phyloP scores from a whole-genome alignment of 2,797 vertebrate genomes.

The Sebastes paucispinis region DNA sequence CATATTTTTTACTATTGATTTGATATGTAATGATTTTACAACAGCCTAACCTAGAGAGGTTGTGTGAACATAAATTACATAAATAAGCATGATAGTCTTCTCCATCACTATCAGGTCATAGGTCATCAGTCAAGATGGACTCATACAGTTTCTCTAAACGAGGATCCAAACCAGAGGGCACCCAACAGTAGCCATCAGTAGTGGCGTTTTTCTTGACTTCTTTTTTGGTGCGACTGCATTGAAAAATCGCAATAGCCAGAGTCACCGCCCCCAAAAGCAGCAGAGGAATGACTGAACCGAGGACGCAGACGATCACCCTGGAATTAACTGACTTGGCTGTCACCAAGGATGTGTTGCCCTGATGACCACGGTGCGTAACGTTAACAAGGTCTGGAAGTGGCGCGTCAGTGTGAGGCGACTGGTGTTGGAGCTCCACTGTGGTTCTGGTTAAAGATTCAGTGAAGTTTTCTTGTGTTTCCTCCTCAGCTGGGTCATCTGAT shows the following conservation, averaged over 20 bases:
- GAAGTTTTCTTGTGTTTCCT: neutral
- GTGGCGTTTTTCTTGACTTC: slow-evolving; percentile 70
- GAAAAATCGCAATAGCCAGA: slow-evolving; percentile 61
- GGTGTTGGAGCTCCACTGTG: slow-evolving; percentile 47
- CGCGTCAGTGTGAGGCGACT: slow-evolving; percentile 37
- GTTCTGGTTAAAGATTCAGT: slow-evolving; percentile 31
- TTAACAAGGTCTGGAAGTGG: slow-evolving; percentile 14
- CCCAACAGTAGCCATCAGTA: slow-evolving; percentile 83
- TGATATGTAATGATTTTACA: neutral
- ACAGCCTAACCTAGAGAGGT: neutral
- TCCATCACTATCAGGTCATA: slow-evolving; percentile 51
- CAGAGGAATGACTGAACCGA: slow-evolving; percentile 73
- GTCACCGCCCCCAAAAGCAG: slow-evolving; percentile 69
- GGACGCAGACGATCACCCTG: slow-evolving; percentile 71
- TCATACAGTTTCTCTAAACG: slow-evolving; percentile 75
- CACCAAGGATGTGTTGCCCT: slow-evolving; percentile 22
- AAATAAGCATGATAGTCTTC: slow-evolving; percentile 27
- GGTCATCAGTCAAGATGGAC: slow-evolving; percentile 71
- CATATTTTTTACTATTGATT: neutral
- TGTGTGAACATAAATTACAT: slow-evolving; percentile 48
- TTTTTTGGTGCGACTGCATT: slow-evolving; percentile 70
- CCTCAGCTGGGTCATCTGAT: neutral
- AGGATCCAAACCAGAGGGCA: slow-evolving; percentile 76
- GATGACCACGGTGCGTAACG: neutral
- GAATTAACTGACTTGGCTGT: neutral